A percentile compares a stretch with the other conserved stretches of the same genome.
These are phyloP conservation scores for Muscicapa striata DNA, from an alignment of 2,797 vertebrate genomes.

Conservation along the genomic window DNA sequence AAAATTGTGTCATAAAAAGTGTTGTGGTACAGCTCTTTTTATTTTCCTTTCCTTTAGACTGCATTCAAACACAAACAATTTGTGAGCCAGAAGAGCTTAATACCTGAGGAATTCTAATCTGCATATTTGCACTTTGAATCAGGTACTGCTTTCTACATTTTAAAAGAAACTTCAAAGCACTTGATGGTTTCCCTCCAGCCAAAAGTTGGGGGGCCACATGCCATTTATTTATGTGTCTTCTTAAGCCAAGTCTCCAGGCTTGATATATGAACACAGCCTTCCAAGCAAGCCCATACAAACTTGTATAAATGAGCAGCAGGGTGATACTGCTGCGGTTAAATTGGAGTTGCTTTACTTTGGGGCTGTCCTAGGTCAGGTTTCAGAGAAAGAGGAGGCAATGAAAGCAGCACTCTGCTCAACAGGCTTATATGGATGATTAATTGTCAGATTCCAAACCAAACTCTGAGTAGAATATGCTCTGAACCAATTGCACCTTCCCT, in stretches of 20 bases:
- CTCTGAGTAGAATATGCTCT: background rate
- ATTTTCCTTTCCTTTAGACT: slow-evolving; percentile 59
- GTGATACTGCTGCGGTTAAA: background rate
- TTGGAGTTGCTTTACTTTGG: background rate
- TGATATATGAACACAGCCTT: background rate
- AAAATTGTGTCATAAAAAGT: slow-evolving; percentile 61
- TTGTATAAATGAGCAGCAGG: background rate
- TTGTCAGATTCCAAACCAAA: background rate
- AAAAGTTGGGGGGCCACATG: background rate
- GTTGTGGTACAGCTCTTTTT: slow-evolving; percentile 50
- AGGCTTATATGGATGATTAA: background rate
- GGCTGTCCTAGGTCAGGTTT: background rate
- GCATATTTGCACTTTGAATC: slow-evolving; percentile 45
- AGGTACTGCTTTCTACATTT: slow-evolving; percentile 40
- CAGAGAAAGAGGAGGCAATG: background rate
- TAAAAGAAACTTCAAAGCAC: slow-evolving; percentile 41
- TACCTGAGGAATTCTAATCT: slow-evolving; percentile 67
- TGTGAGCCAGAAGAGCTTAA: slow-evolving; percentile 56
- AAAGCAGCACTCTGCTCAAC: background rate
- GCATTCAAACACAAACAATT: slow-evolving; percentile 60
- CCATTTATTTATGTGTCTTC: slow-evolving; percentile 30
- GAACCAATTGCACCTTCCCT: background rate
- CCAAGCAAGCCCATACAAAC: background rate
- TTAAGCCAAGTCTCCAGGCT: slow-evolving; percentile 26
- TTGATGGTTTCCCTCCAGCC: slow-evolving; percentile 7